Conservation (phyloP, 35 echinoderm and acorn worm species). For the Nesometra sesokonis region DNA sequence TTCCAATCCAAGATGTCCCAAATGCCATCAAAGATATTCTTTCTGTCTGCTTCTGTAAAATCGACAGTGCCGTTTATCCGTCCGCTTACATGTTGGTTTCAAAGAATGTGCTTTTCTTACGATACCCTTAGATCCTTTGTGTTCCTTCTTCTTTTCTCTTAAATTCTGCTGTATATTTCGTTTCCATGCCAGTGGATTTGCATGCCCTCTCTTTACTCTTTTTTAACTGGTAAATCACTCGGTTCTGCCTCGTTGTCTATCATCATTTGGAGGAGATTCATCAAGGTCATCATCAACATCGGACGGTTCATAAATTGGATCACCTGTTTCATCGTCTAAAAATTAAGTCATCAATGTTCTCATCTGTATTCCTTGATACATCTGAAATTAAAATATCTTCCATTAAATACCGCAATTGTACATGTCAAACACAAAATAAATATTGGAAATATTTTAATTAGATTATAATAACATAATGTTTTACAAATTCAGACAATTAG, state of each 20-base stretch:
- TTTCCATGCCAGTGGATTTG: not conserved
- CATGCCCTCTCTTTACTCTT: not conserved
- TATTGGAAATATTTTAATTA: too few species aligned
- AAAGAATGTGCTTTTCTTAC: not conserved
- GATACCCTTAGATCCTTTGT: not conserved
- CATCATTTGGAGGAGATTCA: conserved; percentile 6
- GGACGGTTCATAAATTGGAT: conserved; percentile 3
- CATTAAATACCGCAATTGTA: too few species aligned
- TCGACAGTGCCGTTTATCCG: conserved; percentile 5
- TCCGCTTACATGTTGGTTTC: conserved; percentile 3
- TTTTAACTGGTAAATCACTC: not conserved
- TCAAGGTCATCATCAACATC: not conserved
- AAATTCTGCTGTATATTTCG: not conserved
- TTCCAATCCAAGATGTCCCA: conserved; percentile 5
- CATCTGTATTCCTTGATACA: too few species aligned
- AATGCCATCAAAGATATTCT: not conserved
- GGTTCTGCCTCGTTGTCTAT: not conserved
- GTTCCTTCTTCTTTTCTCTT: conserved; percentile 4
- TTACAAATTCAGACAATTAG: too few species aligned
- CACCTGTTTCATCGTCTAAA: not conserved
- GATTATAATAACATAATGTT: too few species aligned
- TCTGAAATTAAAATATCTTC: too few species aligned
- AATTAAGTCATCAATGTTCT: too few species aligned
- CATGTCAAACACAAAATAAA: too few species aligned
- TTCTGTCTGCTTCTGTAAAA: not conserved